Base-by-base conservation (phyloP, 2,797 vertebrate genomes). In the Poeciliopsis presidionis region DNA sequence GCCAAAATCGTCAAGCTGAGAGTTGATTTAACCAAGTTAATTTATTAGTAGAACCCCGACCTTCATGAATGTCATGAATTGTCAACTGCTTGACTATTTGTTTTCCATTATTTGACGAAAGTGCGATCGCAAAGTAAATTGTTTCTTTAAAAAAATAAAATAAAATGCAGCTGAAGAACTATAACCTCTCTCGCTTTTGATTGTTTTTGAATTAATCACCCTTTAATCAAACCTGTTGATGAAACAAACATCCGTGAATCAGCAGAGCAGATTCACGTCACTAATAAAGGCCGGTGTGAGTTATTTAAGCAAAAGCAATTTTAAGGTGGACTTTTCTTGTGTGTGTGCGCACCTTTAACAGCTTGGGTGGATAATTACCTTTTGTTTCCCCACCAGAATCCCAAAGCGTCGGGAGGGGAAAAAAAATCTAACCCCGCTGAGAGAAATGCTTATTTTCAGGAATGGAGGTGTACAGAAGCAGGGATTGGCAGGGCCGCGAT, bases 381-480 rank as follows among this genome's bases (percentile, higher is more conserved):
- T 51, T 49, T 81, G 78, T 82, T 70, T 28, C 13, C 71, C 41
- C 53, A 4, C 53, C 72, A 78, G 82, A 79, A 84, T 83, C 73
- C 63, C 55, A 74, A 76, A 79, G 45, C 80, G 75, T 79, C 86
- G 84, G 6, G 18, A 5, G 7, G 18, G 0, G 12, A 4, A 46
- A 46, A 4, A 22, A 81, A 87, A 39, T 39, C 36, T 39, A 39
- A 83, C 16, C 16, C 80, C 88, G 87, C 88, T 88, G 79, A 59
- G 83, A 84, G 90, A 89, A 92, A 90, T 91, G 86, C 84, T 91
- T 91, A 87, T 91, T 91, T 91, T 89, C 85, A 87, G 88, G 89
- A 90, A 86, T 85, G 89, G 76, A 86, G 90, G 91, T 51, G 49
- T 73, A 28, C 76, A 80, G 80, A 84, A 90, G 87, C 91, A 86